Conservation (phyloP, 2,113 vertebrate genomes). For the Chaenocephalus aceratus region DNA sequence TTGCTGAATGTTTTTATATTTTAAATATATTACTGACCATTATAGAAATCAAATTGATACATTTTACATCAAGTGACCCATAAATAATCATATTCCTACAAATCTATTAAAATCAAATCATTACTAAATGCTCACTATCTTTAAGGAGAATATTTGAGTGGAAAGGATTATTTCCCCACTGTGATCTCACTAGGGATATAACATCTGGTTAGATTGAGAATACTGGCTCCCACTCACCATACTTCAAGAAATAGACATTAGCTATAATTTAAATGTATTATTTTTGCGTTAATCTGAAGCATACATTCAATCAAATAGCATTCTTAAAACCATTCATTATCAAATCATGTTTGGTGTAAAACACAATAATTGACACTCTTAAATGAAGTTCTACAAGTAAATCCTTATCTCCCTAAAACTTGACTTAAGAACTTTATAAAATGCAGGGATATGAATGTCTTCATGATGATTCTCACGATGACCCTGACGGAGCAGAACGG, state of each 20-base stretch:
- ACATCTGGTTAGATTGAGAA: not conserved
- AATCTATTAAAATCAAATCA: not conserved
- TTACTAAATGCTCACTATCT: not conserved
- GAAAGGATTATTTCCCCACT: not conserved
- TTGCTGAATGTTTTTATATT: too few relatives aligned
- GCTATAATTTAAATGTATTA: too few relatives aligned
- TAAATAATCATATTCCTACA: not conserved
- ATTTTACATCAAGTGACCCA: not conserved
- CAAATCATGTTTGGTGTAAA: not conserved
- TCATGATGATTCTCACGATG: not conserved
- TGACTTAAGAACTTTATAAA: not conserved
- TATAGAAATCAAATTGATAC: not conserved
- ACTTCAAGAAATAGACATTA: not conserved
- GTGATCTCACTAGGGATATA: too few relatives aligned
- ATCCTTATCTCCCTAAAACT: not conserved
- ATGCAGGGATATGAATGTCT: not conserved
- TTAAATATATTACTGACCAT: not conserved
- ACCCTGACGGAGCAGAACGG: not conserved
- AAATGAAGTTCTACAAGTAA: not conserved
- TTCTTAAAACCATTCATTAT: too few relatives aligned
- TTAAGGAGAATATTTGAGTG: not conserved
- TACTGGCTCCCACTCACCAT: not conserved
- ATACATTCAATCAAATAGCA: too few relatives aligned
- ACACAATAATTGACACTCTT: not conserved
- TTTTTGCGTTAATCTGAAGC: too few relatives aligned